Conservation (phyloP, 2,888 invertebrate species). For the Stenurella melanura region DNA sequence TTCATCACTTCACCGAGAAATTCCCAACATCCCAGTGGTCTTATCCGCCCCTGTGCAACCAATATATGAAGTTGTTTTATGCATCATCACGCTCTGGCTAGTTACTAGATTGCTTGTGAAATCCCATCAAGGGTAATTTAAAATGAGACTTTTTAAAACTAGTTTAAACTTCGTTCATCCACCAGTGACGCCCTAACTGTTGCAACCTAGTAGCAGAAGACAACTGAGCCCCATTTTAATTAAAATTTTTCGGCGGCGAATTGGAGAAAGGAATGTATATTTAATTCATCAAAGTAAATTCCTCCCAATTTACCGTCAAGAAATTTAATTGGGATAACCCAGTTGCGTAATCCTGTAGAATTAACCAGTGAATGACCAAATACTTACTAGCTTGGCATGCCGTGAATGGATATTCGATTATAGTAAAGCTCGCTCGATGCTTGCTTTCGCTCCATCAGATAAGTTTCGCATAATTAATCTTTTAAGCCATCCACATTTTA, state of each 20-base stretch:
- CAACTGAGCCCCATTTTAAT: background rate
- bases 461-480: too few species aligned
- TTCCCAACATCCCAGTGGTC: background rate
- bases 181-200: too few species aligned
- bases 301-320: background rate
- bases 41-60: background rate
- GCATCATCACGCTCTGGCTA: background rate
- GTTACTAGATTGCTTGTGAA: background rate
- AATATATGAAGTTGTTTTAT: constrained; percentile 1
- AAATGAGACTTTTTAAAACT: background rate
- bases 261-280: background rate
- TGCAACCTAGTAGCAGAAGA: background rate
- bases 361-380: background rate
- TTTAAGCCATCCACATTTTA: too few species aligned
- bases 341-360: background rate
- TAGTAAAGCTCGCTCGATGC: too few species aligned
- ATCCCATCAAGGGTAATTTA: background rate
- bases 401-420: background rate
- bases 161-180: background rate
- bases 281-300: background rate
- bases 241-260: background rate
- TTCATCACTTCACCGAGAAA: background rate
- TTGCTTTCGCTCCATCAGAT: too few species aligned
- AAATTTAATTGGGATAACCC: background rate
- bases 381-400: background rate